Percentiles rank a stretch among this genome's conserved stretches.
Conservation (phyloP, 1,140 invertebrate genomes). For the Propsilocerus akamusi region DNA sequence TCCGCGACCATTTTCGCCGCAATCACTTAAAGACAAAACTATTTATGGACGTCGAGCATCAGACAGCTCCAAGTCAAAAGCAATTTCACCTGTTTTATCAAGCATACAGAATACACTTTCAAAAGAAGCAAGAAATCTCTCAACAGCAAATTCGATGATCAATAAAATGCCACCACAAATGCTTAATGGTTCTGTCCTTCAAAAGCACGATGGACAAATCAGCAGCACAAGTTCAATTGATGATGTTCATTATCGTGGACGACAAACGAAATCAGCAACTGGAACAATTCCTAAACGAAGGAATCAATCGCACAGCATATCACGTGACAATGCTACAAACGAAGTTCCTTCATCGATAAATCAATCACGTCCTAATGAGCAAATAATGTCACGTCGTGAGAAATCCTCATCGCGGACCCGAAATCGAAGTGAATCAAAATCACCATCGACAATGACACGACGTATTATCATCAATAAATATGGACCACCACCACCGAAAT, state of each 20-base stretch:
- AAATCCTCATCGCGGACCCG: slow-evolving; percentile 6
- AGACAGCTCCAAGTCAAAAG: neutral
- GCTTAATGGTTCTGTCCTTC: too few relatives aligned
- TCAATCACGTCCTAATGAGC: neutral
- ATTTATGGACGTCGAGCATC: neutral
- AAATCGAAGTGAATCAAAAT: slow-evolving; percentile 9
- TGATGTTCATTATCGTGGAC: neutral
- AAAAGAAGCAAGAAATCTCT: too few relatives aligned
- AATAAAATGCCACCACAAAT: too few relatives aligned
- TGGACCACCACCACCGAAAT: neutral
- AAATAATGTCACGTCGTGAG: neutral
- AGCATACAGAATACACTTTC: too few relatives aligned
- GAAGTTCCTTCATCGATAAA: too few relatives aligned
- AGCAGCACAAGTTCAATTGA: neutral
- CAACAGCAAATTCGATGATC: neutral
- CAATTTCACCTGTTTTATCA: too few relatives aligned
- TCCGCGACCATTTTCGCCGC: slow-evolving; percentile 8
- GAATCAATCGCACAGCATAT: slow-evolving; percentile 21
- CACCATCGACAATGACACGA: slow-evolving; percentile 7
- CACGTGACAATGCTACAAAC: too few relatives aligned
- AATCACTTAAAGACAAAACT: neutral
- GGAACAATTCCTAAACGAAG: slow-evolving; percentile 4
- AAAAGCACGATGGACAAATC: neutral
- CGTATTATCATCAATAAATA: neutral
- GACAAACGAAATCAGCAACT: neutral